A percentile compares a stretch with the other conserved stretches of the same genome.
These are phyloP conservation scores for Mobula hypostoma DNA, from an alignment of 2,113 vertebrate species.

Conservation along the genomic window DNA sequence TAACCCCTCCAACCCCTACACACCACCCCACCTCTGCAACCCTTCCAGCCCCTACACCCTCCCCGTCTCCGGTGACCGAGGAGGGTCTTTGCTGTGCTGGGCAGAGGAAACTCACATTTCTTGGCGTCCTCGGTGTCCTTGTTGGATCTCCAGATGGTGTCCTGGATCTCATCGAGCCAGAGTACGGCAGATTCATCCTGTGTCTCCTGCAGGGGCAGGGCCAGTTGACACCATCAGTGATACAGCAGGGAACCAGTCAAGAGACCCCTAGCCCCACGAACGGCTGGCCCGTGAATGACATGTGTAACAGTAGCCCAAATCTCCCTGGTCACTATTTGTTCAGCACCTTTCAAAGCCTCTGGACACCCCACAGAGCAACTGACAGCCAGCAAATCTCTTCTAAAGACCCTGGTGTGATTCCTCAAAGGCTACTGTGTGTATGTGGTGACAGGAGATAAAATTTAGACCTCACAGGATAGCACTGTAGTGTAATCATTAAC, in stretches of 20 bases:
- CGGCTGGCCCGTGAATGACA: too few species aligned
- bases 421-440: too few species aligned
- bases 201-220: conserved; percentile 66
- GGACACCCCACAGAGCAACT: neutral
- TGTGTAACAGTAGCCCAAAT: too few species aligned
- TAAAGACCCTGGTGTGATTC: neutral
- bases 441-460: neutral
- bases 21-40: too few species aligned
- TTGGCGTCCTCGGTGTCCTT: conserved; percentile 80
- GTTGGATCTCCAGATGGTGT: conserved; percentile 76
- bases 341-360: neutral
- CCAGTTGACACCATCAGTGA: neutral
- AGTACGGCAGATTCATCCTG: conserved; percentile 87
- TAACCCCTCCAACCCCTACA: too few species aligned
- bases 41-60: too few species aligned
- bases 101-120: conserved; percentile 62
- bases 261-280: too few species aligned
- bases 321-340: neutral
- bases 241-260: too few species aligned
- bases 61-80: too few species aligned
- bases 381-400: neutral
- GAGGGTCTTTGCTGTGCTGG: neutral
- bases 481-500: too few species aligned
- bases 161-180: conserved; percentile 97
- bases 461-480: too few species aligned